A percentile compares a stretch with the other conserved stretches of the same genome.
These are phyloP conservation scores for Agrotis puta DNA, from an alignment of 2,888 invertebrate genomes.

Conservation along the genomic window DNA sequence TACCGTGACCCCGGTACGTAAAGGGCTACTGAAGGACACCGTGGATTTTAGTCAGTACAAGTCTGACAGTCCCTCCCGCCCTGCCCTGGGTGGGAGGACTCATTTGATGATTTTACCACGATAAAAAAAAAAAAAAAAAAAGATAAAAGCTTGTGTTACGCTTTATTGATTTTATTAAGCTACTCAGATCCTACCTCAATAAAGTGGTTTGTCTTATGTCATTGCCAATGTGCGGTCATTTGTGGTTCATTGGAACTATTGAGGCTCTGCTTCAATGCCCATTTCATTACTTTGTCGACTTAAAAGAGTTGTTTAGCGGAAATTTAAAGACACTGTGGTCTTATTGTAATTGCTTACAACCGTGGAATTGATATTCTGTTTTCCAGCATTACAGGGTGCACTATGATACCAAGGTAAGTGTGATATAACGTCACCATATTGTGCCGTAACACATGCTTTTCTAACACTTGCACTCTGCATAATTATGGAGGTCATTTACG, in stretches of 20 bases:
- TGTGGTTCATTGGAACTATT: neutral
- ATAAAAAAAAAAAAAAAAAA: no score
- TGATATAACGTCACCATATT: no score
- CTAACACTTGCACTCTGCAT: no score
- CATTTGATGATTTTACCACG: no score
- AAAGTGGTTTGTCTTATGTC: conserved; percentile 8
- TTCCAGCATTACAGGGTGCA: neutral
- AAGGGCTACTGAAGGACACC: no score
- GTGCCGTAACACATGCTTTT: no score
- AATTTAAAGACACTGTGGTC: neutral
- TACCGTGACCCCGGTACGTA: no score
- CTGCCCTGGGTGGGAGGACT: no score
- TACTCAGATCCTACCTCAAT: neutral
- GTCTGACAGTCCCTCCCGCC: no score
- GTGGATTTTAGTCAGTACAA: no score
- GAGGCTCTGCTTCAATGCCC: neutral
- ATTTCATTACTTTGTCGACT: conserved; percentile 2
- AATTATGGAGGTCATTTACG: no score
- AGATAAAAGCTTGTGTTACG: neutral
- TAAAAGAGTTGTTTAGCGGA: neutral
- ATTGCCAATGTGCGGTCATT: neutral
- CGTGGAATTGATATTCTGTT: neutral
- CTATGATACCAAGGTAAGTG: no score
- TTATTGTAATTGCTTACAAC: neutral
- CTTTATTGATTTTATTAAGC: neutral